A percentile compares a stretch with the other conserved stretches of the same genome.
Conservation (phyloP, 2,888 invertebrate genomes). For the Nomada flava region DNA sequence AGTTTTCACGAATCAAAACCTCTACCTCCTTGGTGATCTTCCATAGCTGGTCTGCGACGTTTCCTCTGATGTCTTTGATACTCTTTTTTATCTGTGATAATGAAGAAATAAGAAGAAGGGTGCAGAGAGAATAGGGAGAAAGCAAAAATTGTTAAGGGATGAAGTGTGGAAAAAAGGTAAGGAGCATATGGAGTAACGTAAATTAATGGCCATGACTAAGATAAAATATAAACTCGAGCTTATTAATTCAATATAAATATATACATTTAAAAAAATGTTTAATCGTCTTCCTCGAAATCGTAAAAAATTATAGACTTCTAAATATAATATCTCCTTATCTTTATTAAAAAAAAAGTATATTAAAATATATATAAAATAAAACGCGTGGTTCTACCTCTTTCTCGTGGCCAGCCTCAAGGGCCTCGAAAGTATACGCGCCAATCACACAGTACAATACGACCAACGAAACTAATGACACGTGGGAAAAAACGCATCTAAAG, state of each 20-base stretch:
- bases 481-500: slow-evolving; percentile 91
- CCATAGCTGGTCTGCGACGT: slow-evolving; percentile 93
- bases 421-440: slow-evolving; percentile 94
- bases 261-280: no score
- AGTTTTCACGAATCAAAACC: slow-evolving; percentile 90
- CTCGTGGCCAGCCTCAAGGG: slow-evolving; percentile 91
- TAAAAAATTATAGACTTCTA: no score
- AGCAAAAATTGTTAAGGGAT: neutral
- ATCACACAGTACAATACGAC: slow-evolving; percentile 96
- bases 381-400: slow-evolving; percentile 85
- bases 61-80: slow-evolving; percentile 89
- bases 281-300: no score
- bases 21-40: slow-evolving; percentile 87
- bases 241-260: no score
- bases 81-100: slow-evolving; percentile 89
- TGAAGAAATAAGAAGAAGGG: neutral
- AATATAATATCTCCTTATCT: no score
- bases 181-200: no score
- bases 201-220: no score
- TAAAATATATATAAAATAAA: neutral
- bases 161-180: no score
- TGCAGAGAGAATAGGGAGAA: no score
- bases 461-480: slow-evolving; percentile 93
- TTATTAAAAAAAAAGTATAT: no score
- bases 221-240: no score